Evolutionary conservation across 2,797 vertebrate species (phyloP).

Genomic region (Sus cebifrons): DNA sequence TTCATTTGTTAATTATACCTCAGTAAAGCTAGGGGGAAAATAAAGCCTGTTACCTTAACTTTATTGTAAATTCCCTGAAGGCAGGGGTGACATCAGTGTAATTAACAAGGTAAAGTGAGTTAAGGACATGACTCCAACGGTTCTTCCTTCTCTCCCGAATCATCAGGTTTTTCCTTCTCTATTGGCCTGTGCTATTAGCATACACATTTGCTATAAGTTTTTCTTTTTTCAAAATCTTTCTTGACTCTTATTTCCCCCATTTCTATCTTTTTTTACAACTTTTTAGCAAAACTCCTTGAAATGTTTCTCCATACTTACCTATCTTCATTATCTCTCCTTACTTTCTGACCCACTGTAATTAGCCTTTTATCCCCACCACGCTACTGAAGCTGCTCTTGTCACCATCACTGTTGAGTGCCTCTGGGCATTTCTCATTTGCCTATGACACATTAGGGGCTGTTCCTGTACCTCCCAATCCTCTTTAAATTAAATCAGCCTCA

Average conservation of each 20-base stretch:
- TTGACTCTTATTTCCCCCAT: neutral
- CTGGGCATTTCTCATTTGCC: neutral
- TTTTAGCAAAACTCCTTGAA: slow-evolving; percentile 38
- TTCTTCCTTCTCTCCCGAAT: slow-evolving; percentile 36
- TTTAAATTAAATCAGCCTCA: slow-evolving; percentile 35
- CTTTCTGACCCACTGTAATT: neutral
- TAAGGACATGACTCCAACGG: neutral
- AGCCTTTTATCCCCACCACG: neutral
- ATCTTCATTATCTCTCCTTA: neutral
- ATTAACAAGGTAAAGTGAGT: neutral
- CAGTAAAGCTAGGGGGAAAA: neutral
- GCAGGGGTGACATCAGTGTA: slow-evolving; percentile 24
- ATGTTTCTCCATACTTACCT: neutral
- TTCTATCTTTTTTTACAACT: slow-evolving; percentile 5
- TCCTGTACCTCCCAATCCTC: neutral
- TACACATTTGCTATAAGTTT: neutral
- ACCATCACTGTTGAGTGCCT: neutral
- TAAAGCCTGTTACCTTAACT: slow-evolving; percentile 1
- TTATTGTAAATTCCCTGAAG: neutral
- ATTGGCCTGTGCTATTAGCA: neutral
- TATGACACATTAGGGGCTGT: neutral
- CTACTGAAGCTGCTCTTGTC: neutral
- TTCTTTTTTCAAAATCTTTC: neutral
- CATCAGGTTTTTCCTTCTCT: slow-evolving; percentile 36
- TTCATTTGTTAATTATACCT: slow-evolving; percentile 6